Conservation (phyloP, 2,113 vertebrate species). For the Orycteropus afer region DNA sequence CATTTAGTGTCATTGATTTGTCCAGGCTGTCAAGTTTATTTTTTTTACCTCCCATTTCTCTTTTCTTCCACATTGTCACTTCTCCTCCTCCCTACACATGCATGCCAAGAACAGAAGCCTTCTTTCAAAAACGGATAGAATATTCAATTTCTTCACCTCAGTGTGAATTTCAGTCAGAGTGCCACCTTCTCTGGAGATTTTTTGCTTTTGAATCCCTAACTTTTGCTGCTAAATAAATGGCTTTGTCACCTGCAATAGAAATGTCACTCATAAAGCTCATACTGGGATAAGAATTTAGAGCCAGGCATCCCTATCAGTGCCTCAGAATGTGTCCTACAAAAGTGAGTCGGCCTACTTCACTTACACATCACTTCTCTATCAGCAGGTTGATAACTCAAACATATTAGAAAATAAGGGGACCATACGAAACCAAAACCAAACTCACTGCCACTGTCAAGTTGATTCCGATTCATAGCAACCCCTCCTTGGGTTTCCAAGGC, state of each 20-base stretch:
- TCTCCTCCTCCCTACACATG: neutral
- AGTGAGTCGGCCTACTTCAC: neutral
- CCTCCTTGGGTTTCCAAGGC: too few relatives aligned
- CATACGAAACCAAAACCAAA: too few relatives aligned
- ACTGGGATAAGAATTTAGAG: neutral
- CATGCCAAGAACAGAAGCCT: neutral
- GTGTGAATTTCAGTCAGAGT: neutral
- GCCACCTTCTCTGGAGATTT: neutral
- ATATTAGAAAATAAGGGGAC: neutral
- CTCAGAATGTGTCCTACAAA: neutral
- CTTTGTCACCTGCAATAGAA: neutral
- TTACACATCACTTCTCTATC: neutral
- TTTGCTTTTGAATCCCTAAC: neutral
- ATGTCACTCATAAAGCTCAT: neutral
- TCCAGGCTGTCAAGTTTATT: neutral
- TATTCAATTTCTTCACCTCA: neutral
- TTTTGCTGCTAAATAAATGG: neutral
- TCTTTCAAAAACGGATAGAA: slow-evolving; percentile 11
- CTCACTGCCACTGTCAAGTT: too few relatives aligned
- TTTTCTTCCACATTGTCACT: neutral
- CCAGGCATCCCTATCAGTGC: neutral
- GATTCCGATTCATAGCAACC: too few relatives aligned
- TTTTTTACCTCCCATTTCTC: neutral
- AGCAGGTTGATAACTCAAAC: neutral
- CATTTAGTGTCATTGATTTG: neutral